phyloP scores from a whole-genome alignment of 2,797 vertebrate species.

The Diplodus sargus region DNA sequence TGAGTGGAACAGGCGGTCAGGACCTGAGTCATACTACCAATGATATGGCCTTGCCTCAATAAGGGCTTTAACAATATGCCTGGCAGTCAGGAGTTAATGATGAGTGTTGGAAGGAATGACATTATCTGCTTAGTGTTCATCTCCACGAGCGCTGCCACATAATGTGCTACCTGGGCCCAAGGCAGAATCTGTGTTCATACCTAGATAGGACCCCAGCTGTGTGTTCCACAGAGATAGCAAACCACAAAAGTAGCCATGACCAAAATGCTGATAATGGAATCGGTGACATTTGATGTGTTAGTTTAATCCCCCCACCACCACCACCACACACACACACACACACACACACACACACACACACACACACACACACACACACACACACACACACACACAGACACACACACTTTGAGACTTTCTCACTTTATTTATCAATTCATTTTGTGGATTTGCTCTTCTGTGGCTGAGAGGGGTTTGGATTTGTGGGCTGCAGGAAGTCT shows the following conservation, averaged over 20 bases:
- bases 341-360: not conserved
- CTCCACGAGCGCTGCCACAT: slow-evolving; percentile 80
- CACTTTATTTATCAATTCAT: slow-evolving; percentile 72
- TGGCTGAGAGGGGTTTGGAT: slow-evolving; percentile 50
- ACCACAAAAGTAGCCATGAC: slow-evolving; percentile 77
- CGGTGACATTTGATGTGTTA: slow-evolving; percentile 77
- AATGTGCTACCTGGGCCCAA: slow-evolving; percentile 89
- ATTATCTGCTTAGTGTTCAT: slow-evolving; percentile 85
- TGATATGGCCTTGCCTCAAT: slow-evolving; percentile 65
- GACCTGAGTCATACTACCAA: slow-evolving; percentile 61
- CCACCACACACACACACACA: too few species aligned
- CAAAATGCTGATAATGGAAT: slow-evolving; percentile 76
- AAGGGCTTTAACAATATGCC: slow-evolving; percentile 64
- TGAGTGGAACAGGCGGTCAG: slow-evolving; percentile 73
- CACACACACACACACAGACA: too few species aligned
- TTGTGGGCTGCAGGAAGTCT: slow-evolving; percentile 48
- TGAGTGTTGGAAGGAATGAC: slow-evolving; percentile 86
- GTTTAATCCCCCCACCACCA: slow-evolving; percentile 61
- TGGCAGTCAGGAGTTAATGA: slow-evolving; percentile 80
- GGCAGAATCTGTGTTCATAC: slow-evolving; percentile 87
- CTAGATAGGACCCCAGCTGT: slow-evolving; percentile 90
- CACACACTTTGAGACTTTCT: slow-evolving; percentile 54
- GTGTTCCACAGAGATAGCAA: slow-evolving; percentile 85
- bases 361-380: not conserved
- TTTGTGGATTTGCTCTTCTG: slow-evolving; percentile 67